phyloP scores from a whole-genome alignment of 2,888 invertebrate genomes.

The Drosophila pegasa region DNA sequence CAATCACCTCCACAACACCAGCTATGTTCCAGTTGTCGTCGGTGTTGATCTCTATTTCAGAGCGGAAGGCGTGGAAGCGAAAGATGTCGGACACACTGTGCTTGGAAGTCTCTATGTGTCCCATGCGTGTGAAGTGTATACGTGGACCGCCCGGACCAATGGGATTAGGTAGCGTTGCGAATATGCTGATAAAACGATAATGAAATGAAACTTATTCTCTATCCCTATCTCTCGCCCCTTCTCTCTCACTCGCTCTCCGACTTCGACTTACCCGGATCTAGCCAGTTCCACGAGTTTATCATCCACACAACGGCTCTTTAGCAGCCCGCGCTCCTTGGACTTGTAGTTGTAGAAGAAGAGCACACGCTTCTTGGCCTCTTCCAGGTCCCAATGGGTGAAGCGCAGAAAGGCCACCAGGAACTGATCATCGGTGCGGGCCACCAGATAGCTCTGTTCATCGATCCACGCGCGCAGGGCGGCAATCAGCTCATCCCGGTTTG shows the following conservation, averaged over 20 bases:
- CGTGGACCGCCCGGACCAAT: constrained; percentile 85
- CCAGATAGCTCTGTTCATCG: constrained; percentile 85
- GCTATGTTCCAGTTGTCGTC: constrained; percentile 87
- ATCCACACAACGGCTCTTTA: constrained; percentile 80
- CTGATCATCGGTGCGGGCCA: constrained; percentile 85
- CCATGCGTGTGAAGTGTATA: constrained; percentile 86
- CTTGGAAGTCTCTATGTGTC: constrained; percentile 80
- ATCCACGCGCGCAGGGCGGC: constrained; percentile 86
- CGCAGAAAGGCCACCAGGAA: constrained; percentile 86
- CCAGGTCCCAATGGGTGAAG: constrained; percentile 86
- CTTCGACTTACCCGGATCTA: constrained; percentile 74
- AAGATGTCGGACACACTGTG: constrained; percentile 76
- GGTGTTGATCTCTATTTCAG: constrained; percentile 79
- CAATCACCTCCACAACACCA: constrained; percentile 87
- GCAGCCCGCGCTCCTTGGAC: constrained; percentile 85
- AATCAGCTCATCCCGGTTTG: constrained; percentile 83
- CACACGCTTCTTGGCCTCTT: constrained; percentile 86
- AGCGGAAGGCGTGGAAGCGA: constrained; percentile 78
- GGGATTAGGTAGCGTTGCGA: constrained; percentile 78
- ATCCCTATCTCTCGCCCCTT: neutral
- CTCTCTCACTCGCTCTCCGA: too few species aligned
- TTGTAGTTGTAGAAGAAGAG: constrained; percentile 87
- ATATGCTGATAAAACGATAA: constrained; percentile 63
- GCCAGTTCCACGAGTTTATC: constrained; percentile 76
- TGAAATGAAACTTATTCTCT: neutral